A percentile compares a stretch with the other conserved stretches of the same genome.
Conservation (phyloP, 2,888 invertebrate genomes). For the Apoderus coryli region DNA sequence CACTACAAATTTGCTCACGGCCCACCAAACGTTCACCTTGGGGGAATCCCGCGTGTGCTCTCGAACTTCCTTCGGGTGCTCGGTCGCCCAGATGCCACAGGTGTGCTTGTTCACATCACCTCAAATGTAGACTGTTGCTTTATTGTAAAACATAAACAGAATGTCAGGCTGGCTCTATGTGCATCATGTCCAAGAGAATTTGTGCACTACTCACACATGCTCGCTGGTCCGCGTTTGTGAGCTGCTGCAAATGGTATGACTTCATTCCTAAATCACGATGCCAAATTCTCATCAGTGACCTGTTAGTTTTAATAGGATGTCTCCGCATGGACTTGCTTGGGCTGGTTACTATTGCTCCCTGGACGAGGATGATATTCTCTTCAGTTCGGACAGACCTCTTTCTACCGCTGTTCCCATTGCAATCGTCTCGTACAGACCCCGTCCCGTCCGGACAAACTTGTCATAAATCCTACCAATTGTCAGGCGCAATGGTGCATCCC, state of each 20-base stretch:
- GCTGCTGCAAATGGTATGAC: neutral
- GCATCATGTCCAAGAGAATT: constrained; percentile 1
- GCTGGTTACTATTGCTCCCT: constrained; percentile 3
- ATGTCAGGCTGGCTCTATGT: constrained; percentile 3
- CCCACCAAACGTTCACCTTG: constrained; percentile 1
- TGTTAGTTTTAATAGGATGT: neutral
- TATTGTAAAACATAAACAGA: constrained; percentile 1
- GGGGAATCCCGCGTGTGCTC: constrained; percentile 2
- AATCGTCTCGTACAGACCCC: constrained; percentile 2
- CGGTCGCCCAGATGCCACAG: constrained; percentile 1
- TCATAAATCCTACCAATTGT: constrained; percentile 3
- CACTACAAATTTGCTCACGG: constrained; percentile 2
- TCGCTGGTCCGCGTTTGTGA: constrained; percentile 1
- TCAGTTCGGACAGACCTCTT: constrained; percentile 3
- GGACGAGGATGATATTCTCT: constrained; percentile 3
- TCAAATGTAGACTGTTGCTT: constrained; percentile 2
- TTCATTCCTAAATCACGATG: constrained; percentile 1
- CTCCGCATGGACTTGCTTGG: constrained; percentile 1
- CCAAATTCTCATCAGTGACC: constrained; percentile 1
- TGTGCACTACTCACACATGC: constrained; percentile 2
- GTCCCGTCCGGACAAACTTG: constrained; percentile 1
- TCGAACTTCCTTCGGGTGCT: constrained; percentile 3
- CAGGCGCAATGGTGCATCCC: too few species aligned
- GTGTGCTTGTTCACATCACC: neutral
- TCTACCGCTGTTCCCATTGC: constrained; percentile 1